These are phyloP conservation scores for Drosophila demipolita DNA, from an alignment of 2,888 invertebrate genomes.

Conservation along the genomic window DNA sequence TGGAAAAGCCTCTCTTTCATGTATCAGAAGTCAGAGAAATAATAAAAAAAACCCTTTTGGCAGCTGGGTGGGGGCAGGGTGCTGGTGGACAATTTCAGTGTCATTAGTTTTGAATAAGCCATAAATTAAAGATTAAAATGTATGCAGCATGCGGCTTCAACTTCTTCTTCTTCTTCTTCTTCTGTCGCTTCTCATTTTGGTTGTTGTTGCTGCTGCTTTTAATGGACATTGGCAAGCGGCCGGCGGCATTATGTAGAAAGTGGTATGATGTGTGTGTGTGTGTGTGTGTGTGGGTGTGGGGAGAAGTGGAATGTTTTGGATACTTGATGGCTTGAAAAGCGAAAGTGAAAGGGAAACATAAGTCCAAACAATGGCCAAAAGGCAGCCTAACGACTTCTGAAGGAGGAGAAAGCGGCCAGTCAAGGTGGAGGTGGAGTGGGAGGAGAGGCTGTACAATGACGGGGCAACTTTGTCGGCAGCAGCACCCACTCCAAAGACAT, in stretches of 20 bases:
- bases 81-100: conserved; percentile 68
- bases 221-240: conserved; percentile 42
- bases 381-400: conserved; percentile 63
- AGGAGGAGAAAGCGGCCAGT: conserved; percentile 13
- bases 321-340: conserved; percentile 47
- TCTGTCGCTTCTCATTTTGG: background rate
- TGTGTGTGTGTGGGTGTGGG: background rate
- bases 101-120: conserved; percentile 80
- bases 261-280: background rate
- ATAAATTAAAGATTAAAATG: conserved; percentile 80
- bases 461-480: conserved; percentile 39
- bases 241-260: background rate
- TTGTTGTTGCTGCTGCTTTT: conserved; percentile 19
- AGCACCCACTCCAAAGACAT: background rate
- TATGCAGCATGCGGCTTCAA: conserved; percentile 54
- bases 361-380: conserved; percentile 75
- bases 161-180: conserved; percentile 11
- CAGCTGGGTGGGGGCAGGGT: background rate
- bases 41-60: background rate
- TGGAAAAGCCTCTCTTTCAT: background rate
- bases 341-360: conserved; percentile 64
- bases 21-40: background rate
- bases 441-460: conserved; percentile 53
- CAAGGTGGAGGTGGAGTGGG: background rate
- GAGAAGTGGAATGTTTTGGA: conserved; percentile 5